phyloP scores from a whole-genome alignment of 30 jellyfish, hydroid and myxozoan species.

The Cassiopea andromeda region DNA sequence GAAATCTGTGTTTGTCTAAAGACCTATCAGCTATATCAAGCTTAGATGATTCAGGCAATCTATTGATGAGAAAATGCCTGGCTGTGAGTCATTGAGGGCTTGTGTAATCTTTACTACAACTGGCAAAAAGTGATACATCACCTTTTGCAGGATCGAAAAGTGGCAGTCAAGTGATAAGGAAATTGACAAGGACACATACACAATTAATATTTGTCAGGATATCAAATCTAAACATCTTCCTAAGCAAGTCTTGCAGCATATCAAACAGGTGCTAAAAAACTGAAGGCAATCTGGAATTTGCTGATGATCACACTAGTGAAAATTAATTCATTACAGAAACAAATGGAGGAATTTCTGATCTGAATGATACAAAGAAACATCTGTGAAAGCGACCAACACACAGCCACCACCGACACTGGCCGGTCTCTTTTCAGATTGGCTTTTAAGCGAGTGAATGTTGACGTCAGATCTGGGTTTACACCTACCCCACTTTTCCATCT shows the following conservation, averaged over 20 bases:
- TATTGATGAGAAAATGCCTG: background rate
- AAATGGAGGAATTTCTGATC: background rate
- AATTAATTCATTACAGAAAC: background rate
- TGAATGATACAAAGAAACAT: background rate
- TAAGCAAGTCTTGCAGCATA: background rate
- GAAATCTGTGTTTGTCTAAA: background rate
- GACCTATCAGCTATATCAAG: background rate
- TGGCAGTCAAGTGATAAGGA: background rate
- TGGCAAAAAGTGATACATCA: background rate
- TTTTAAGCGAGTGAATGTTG: too few relatives aligned
- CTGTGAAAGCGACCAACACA: background rate
- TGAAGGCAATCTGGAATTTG: background rate
- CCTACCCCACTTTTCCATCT: too few relatives aligned
- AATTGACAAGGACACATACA: background rate
- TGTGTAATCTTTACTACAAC: background rate
- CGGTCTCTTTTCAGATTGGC: too few relatives aligned
- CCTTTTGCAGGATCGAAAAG: background rate
- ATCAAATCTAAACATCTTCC: background rate
- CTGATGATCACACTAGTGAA: background rate
- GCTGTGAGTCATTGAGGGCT: background rate
- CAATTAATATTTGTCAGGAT: conserved; percentile 5
- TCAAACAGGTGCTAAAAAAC: background rate
- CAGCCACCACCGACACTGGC: background rate
- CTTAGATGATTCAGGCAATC: background rate
- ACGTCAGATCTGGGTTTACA: too few relatives aligned